phyloP scores from a whole-genome alignment of 2,113 vertebrate genomes.

The Odontophorus gujanensis region DNA sequence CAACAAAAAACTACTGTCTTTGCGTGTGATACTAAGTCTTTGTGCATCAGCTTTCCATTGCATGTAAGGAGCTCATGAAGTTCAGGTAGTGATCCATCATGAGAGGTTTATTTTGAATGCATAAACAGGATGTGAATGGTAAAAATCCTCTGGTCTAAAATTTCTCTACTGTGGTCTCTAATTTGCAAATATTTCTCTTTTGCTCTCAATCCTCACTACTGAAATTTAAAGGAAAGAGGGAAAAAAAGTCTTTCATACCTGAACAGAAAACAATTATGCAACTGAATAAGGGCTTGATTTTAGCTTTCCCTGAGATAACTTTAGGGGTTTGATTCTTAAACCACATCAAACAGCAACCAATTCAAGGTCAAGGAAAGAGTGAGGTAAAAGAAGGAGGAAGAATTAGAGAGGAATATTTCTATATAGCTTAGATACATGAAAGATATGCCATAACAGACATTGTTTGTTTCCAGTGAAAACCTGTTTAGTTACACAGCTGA shows the following conservation, averaged over 20 bases:
- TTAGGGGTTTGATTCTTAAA: not conserved
- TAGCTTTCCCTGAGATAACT: not conserved
- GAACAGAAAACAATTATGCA: not conserved
- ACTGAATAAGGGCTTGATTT: not conserved
- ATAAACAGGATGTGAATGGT: not conserved
- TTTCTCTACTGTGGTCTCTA: not conserved
- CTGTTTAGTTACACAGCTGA: not conserved
- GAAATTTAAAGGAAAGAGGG: not conserved
- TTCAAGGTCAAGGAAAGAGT: not conserved
- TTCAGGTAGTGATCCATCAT: not conserved
- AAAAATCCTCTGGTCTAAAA: not conserved
- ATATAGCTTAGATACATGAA: not conserved
- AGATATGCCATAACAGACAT: not conserved
- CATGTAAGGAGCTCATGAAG: not conserved
- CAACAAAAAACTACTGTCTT: not conserved
- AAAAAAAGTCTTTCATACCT: not conserved
- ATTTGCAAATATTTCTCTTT: conserved; percentile 10
- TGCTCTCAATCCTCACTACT: not conserved
- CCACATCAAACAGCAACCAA: not conserved
- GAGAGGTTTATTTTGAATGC: not conserved
- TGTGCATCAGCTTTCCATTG: not conserved
- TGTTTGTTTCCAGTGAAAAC: not conserved
- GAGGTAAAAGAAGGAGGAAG: not conserved
- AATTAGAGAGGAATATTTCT: not conserved
- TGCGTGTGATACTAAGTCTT: not conserved